phyloP scores from a whole-genome alignment of 2,797 vertebrate species.

The Rachycentron canadum region DNA sequence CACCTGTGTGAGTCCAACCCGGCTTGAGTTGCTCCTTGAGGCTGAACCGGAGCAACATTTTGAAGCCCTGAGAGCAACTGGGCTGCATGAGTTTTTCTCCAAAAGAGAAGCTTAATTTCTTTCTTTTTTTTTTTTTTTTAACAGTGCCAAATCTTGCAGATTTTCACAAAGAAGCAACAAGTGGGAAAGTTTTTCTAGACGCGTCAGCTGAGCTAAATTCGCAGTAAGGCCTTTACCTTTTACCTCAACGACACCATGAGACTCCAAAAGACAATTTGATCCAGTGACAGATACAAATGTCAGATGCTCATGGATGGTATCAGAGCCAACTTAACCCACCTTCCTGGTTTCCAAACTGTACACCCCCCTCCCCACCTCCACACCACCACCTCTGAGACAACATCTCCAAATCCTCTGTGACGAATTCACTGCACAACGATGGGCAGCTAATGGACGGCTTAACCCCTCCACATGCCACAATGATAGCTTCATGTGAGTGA shows the following conservation, averaged over 20 bases:
- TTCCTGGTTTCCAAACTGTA: conserved; percentile 17
- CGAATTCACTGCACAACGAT: conserved; percentile 41
- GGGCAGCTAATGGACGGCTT: conserved; percentile 54
- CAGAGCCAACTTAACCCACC: conserved; percentile 15
- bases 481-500: conserved; percentile 47
- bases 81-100: not conserved
- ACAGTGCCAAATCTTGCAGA: not conserved
- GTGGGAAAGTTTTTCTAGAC: not conserved
- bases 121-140: too few relatives aligned
- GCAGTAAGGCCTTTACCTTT: not conserved
- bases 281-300: conserved; percentile 28
- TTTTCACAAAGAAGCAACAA: not conserved
- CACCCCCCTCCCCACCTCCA: conserved; percentile 2
- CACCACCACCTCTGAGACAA: conserved; percentile 47
- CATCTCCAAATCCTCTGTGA: conserved; percentile 55
- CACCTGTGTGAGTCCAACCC: conserved; percentile 67
- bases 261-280: conserved; percentile 22
- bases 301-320: conserved; percentile 29
- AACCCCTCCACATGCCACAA: conserved; percentile 46
- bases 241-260: not conserved
- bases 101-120: not conserved
- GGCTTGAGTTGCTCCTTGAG: conserved; percentile 63
- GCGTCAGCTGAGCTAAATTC: not conserved
- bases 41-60: conserved; percentile 24
- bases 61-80: conserved; percentile 23